phyloP scores from a whole-genome alignment of 2,113 vertebrate species.

The Percina caprodes region DNA sequence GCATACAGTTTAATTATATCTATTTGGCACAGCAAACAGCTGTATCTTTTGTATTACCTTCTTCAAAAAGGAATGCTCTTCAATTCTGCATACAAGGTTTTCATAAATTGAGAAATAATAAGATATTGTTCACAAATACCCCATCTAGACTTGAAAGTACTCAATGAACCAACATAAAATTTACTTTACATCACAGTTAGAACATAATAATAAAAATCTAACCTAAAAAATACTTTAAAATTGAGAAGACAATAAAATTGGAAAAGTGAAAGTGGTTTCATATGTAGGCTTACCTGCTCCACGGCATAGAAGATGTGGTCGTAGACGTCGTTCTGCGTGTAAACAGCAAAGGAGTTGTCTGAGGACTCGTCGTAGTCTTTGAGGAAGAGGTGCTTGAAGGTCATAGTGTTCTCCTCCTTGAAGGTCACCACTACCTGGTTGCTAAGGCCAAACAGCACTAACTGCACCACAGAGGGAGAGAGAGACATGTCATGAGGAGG shows the following conservation, averaged over 20 bases:
- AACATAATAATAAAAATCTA: background rate
- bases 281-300: slow-evolving; percentile 81
- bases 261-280: background rate
- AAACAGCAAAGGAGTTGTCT: slow-evolving; percentile 85
- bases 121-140: background rate
- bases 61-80: background rate
- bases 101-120: background rate
- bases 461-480: slow-evolving; percentile 74
- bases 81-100: background rate
- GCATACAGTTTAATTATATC: background rate
- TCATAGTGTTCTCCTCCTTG: slow-evolving; percentile 94
- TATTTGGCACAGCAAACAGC: background rate
- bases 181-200: background rate
- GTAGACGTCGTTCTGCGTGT: slow-evolving; percentile 88
- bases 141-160: background rate
- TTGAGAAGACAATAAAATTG: no score
- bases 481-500: background rate
- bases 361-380: slow-evolving; percentile 88
- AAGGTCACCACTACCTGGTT: slow-evolving; percentile 97
- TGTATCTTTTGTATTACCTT: background rate
- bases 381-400: slow-evolving; percentile 95
- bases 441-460: slow-evolving; percentile 95
- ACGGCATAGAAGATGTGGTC: slow-evolving; percentile 85
- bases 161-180: background rate
- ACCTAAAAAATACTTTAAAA: background rate